phyloP scores from a whole-genome alignment of 2,888 invertebrate genomes.

The Agonopterix alstromeriana region DNA sequence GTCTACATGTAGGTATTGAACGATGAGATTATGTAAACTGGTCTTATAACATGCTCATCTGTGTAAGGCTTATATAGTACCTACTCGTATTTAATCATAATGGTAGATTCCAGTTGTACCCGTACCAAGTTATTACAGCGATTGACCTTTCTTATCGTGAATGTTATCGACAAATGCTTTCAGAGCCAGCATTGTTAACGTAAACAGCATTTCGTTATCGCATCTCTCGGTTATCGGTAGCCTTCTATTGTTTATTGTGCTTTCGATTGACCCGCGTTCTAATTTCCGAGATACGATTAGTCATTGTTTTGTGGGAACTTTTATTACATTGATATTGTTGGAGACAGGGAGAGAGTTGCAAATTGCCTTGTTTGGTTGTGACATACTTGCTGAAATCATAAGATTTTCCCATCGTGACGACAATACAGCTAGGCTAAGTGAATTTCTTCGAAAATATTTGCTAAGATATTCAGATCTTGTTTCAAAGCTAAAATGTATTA shows the following conservation, averaged over 20 bases:
- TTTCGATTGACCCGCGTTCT: constrained; percentile 28
- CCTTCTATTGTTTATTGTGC: constrained; percentile 38
- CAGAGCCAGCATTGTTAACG: constrained; percentile 35
- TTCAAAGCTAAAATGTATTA: no score
- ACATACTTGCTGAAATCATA: no score
- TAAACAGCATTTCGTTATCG: constrained; percentile 37
- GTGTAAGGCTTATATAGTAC: no score
- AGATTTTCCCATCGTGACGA: no score
- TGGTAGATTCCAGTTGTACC: no score
- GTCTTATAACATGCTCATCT: not conserved
- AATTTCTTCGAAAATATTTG: no score
- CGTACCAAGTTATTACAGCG: constrained; percentile 15
- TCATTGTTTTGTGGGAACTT: constrained; percentile 16
- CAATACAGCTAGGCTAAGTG: no score
- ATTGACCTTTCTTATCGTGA: constrained; percentile 38
- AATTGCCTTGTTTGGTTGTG: not conserved
- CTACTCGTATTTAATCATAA: no score
- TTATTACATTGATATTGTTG: no score
- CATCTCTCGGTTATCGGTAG: constrained; percentile 32
- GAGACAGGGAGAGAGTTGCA: not conserved
- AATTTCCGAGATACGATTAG: constrained; percentile 24
- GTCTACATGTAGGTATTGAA: not conserved
- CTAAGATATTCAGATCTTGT: no score
- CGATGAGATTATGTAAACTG: constrained; percentile 23
- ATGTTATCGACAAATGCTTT: constrained; percentile 34